A percentile compares a stretch with the other conserved stretches of the same genome.
Evolutionary conservation across 1,140 invertebrate species (phyloP).

Genomic region (Leguminivora glycinivorella): DNA sequence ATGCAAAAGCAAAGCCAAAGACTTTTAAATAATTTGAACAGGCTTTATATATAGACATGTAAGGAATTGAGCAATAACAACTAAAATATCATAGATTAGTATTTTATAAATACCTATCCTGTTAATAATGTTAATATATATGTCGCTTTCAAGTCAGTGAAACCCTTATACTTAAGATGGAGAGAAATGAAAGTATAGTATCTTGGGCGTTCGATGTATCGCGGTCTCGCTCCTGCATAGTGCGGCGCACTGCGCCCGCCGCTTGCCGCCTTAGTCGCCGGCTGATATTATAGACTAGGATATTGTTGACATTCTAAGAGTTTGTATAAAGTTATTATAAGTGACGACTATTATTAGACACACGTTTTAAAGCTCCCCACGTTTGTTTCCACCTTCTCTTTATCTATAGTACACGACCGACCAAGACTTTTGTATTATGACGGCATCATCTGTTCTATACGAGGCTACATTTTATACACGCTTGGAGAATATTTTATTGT

Average conservation of each 20-base stretch:
- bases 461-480: constrained; percentile 35
- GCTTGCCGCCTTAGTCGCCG: constrained; percentile 11
- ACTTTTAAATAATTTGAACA: too few species aligned
- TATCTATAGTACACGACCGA: constrained; percentile 46
- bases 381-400: constrained; percentile 41
- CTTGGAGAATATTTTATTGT: constrained; percentile 32
- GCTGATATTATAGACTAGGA: constrained; percentile 37
- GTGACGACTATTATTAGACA: constrained; percentile 32
- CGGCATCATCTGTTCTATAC: constrained; percentile 32
- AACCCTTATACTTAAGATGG: not conserved
- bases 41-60: too few species aligned
- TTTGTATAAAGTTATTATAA: constrained; percentile 37
- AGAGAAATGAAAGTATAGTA: not conserved
- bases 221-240: not conserved
- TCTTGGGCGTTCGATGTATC: not conserved
- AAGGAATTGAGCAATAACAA: too few species aligned
- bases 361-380: constrained; percentile 43
- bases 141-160: too few species aligned
- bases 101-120: too few species aligned
- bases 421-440: constrained; percentile 59
- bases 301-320: constrained; percentile 29
- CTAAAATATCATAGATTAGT: too few species aligned
- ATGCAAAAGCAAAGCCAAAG: too few species aligned
- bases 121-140: too few species aligned
- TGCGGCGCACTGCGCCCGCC: not conserved